Conservation (phyloP, 2,113 vertebrate genomes). For the Dinomys branickii region DNA sequence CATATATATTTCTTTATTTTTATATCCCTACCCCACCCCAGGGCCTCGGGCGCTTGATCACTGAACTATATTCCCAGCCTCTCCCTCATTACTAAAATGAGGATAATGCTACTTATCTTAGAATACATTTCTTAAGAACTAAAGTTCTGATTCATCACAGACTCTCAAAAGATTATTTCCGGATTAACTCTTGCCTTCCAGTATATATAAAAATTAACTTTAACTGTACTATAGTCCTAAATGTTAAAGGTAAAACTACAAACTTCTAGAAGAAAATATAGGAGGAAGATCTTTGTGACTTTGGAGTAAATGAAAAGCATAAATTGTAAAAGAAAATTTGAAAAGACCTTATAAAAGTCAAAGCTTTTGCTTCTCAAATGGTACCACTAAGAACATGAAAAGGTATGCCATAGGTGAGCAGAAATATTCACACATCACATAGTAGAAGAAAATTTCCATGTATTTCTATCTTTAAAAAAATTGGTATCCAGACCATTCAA, state of each 20-base stretch:
- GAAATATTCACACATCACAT: not conserved
- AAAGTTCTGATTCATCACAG: not conserved
- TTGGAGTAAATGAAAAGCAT: slow-evolving; percentile 20
- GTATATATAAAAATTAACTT: slow-evolving; percentile 10
- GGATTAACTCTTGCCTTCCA: not conserved
- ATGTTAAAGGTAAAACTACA: slow-evolving; percentile 41
- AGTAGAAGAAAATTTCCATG: not conserved
- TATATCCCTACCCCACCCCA: not conserved
- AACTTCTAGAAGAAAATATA: not conserved
- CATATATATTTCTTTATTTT: not conserved
- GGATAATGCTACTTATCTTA: not conserved
- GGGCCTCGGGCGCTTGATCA: not conserved
- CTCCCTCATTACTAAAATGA: slow-evolving; percentile 15
- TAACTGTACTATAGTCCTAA: not conserved
- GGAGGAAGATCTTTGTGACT: not conserved
- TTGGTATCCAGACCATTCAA: not conserved
- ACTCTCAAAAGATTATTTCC: slow-evolving; percentile 24
- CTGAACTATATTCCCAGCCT: not conserved
- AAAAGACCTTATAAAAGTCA: slow-evolving; percentile 9
- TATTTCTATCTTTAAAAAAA: slow-evolving; percentile 10
- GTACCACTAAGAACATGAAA: slow-evolving; percentile 38
- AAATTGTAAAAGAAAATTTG: not conserved
- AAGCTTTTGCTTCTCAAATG: slow-evolving; percentile 16
- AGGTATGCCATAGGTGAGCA: not conserved
- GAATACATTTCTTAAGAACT: not conserved